Base-by-base conservation (phyloP, 2,113 vertebrate genomes). In the Marmota monax region DNA sequence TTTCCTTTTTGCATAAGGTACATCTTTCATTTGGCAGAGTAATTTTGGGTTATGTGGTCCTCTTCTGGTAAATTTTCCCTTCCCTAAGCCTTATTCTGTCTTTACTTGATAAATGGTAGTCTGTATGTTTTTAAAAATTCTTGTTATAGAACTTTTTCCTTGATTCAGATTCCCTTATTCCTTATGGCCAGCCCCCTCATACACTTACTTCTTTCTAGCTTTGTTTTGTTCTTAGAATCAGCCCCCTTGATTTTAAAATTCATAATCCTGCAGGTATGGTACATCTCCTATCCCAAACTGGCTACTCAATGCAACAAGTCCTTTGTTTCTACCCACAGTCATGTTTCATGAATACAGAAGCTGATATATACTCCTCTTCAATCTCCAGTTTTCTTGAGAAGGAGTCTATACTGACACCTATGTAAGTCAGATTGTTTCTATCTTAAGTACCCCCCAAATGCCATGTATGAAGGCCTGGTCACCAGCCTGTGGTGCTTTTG, bases 271-370 rank as follows among this genome's bases (percentile, higher is more conserved):
- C 5, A 92, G 6, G 39, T 88, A 84, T 80, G 79, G 67, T 14
- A 79, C 20, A 76, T 72, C 17, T 51, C 18, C 51, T 51, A 11
- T 85, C 9, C 22, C 70, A 91, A 79, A 7, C 22, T 91, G 29
- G 56, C 27, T 92, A 85, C 3, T 51, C 12, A 79, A 93, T 18
- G 17, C 34, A 93, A 93, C 48, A 90, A 27, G 88, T 53, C 84
- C 18, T 65, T 85, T 92, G 29, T 74, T 87, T 90, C 37, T 91
- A 13, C 17, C 48, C 58, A 78, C 78, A 7, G 22, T 58, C 9
- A 29, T 73, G 37, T 84, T 83, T 90, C 58, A 83, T 42, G 27
- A 95, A 67, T 90, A 87, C 84, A 87, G 87, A 82, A 93, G 23
- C n/a, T 56, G 51, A 16, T 51, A 84, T 37, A 7, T 51, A 51